phyloP scores from a whole-genome alignment of 2,888 invertebrate species.

The Lycia hirtaria region DNA sequence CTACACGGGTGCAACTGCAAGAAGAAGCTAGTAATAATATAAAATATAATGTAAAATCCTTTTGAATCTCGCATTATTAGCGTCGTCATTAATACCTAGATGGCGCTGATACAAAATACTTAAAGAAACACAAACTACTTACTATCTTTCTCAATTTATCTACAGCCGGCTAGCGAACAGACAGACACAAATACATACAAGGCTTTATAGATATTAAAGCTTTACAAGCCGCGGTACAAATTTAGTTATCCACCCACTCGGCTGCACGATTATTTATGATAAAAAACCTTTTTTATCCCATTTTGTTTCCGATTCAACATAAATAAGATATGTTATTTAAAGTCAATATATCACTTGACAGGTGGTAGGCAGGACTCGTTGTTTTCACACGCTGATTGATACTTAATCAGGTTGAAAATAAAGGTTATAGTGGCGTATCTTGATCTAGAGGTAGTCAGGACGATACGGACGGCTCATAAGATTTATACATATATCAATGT shows the following conservation, averaged over 20 bases:
- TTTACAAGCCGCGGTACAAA: slow-evolving; percentile 76
- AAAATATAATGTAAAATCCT: slow-evolving; percentile 12
- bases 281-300: slow-evolving; percentile 77
- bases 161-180: slow-evolving; percentile 55
- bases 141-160: slow-evolving; percentile 77
- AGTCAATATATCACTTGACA: slow-evolving; percentile 85
- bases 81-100: slow-evolving; percentile 36
- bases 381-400: slow-evolving; percentile 50
- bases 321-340: slow-evolving; percentile 86
- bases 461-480: slow-evolving; percentile 73
- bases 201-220: slow-evolving; percentile 7
- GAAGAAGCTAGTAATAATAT: no score
- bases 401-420: slow-evolving; percentile 49
- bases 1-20: no score
- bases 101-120: slow-evolving; percentile 49
- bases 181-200: slow-evolving; percentile 53
- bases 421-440: slow-evolving; percentile 50
- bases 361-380: slow-evolving; percentile 75
- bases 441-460: slow-evolving; percentile 55
- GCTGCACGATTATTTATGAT: slow-evolving; percentile 78
- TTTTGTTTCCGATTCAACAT: slow-evolving; percentile 85
- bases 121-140: slow-evolving; percentile 53
- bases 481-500: slow-evolving; percentile 84
- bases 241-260: slow-evolving; percentile 81
- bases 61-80: slow-evolving; percentile 22